phyloP scores from a whole-genome alignment of 2,888 invertebrate species.

The Abrostola triplasia region DNA sequence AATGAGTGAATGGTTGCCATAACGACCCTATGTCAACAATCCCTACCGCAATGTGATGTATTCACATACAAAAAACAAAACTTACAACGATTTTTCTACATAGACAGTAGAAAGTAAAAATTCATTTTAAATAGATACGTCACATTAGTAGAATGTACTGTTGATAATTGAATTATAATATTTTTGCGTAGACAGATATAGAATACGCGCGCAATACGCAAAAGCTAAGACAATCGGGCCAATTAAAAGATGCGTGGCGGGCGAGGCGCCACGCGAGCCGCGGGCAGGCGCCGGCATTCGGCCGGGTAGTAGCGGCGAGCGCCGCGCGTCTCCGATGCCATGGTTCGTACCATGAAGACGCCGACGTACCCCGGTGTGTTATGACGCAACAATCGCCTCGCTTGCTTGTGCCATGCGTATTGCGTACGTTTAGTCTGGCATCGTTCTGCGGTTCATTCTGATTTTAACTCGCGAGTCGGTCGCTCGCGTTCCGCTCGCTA shows the following conservation, averaged over 20 bases:
- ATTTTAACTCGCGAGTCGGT: conserved; percentile 71
- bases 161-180: conserved; percentile 20
- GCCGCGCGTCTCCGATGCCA: conserved; percentile 24
- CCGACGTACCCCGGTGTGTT: conserved; percentile 36
- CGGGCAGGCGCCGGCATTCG: no score
- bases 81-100: not conserved
- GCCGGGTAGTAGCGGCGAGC: conserved; percentile 1
- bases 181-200: conserved; percentile 23
- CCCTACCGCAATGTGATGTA: conserved; percentile 1
- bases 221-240: conserved; percentile 15
- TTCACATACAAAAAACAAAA: not conserved
- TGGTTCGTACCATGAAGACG: conserved; percentile 25
- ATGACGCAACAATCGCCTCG: conserved; percentile 72
- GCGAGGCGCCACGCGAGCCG: conserved; percentile 8
- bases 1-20: conserved; percentile 55
- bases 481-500: conserved; percentile 68
- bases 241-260: conserved; percentile 27
- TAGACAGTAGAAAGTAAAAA: conserved; percentile 8
- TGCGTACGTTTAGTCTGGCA: conserved; percentile 51
- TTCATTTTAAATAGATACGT: conserved; percentile 22
- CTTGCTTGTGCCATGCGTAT: conserved; percentile 64
- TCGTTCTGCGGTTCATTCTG: conserved; percentile 72
- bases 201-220: conserved; percentile 15
- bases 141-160: conserved; percentile 16
- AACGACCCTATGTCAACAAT: conserved; percentile 56